These are phyloP conservation scores for Elephas maximus DNA, from an alignment of 2,113 vertebrate species.

Conservation along the genomic window DNA sequence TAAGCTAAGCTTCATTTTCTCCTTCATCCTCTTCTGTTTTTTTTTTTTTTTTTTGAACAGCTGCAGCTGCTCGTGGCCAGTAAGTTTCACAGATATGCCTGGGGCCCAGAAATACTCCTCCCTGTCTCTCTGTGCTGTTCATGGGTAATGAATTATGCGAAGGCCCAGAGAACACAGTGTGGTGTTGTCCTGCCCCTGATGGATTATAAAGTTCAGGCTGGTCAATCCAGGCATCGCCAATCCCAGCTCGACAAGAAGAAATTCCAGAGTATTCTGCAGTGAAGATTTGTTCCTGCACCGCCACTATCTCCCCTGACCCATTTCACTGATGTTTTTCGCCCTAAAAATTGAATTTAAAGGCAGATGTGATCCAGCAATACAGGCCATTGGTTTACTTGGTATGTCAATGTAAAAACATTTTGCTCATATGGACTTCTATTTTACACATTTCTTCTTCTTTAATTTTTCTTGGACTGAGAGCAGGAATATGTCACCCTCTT, in stretches of 20 bases:
- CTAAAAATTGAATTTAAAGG: slow-evolving; percentile 28
- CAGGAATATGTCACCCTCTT: neutral
- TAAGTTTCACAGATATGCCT: neutral
- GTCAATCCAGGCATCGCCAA: neutral
- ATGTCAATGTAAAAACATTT: neutral
- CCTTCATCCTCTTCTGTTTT: neutral
- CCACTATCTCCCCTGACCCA: neutral
- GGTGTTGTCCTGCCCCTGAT: neutral
- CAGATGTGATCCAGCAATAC: neutral
- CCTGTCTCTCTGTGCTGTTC: neutral
- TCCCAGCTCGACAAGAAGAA: neutral
- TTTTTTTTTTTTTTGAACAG: slow-evolving; percentile 41
- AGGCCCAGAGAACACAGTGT: neutral
- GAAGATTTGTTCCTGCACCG: neutral
- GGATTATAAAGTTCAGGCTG: neutral
- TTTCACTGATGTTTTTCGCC: neutral
- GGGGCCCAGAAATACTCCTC: neutral
- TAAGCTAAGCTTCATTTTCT: neutral
- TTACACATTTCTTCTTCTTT: neutral
- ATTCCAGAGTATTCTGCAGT: neutral
- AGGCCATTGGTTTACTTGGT: neutral
- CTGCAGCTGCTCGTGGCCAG: slow-evolving; percentile 79
- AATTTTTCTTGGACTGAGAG: slow-evolving; percentile 5
- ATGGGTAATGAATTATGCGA: neutral
- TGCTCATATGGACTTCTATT: neutral